Evolutionary conservation across 2,888 invertebrate species (phyloP).

Genomic region (Apamea epomidion): DNA sequence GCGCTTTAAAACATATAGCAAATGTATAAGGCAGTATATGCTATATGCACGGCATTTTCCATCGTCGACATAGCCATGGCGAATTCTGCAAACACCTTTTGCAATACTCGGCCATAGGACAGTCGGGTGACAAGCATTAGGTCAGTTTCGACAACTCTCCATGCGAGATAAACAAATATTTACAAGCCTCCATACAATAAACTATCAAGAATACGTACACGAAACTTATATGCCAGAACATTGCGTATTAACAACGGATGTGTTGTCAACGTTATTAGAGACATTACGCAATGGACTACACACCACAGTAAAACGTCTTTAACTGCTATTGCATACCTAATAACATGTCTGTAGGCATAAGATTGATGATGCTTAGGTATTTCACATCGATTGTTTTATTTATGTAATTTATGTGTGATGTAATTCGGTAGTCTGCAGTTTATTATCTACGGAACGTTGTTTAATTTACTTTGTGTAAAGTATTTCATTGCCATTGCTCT

Average conservation of each 20-base stretch:
- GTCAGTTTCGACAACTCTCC: conserved; percentile 73
- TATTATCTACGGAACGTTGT: neutral
- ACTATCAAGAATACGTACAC: conserved; percentile 16
- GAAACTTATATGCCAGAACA: conserved; percentile 31
- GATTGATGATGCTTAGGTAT: conserved; percentile 48
- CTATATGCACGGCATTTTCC: neutral
- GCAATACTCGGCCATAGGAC: conserved; percentile 74
- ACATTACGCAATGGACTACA: conserved; percentile 43
- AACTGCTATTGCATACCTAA: conserved; percentile 17
- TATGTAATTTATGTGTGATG: conserved; percentile 34
- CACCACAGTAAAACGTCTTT: conserved; percentile 10
- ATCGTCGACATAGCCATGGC: conserved; percentile 21
- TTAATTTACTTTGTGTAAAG: neutral
- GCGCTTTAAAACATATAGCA: neutral
- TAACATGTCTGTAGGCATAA: conserved; percentile 16
- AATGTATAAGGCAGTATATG: neutral
- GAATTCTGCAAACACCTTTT: conserved; percentile 43
- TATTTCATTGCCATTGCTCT: neutral
- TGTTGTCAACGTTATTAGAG: conserved; percentile 39
- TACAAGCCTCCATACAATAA: conserved; percentile 46
- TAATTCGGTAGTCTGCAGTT: conserved; percentile 18
- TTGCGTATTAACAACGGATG: conserved; percentile 45
- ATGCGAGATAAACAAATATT: conserved; percentile 72
- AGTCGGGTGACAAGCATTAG: conserved; percentile 61
- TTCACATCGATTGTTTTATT: conserved; percentile 47